Conservation (phyloP, 2,888 invertebrate species). For the Ormyrus pomaceus region DNA sequence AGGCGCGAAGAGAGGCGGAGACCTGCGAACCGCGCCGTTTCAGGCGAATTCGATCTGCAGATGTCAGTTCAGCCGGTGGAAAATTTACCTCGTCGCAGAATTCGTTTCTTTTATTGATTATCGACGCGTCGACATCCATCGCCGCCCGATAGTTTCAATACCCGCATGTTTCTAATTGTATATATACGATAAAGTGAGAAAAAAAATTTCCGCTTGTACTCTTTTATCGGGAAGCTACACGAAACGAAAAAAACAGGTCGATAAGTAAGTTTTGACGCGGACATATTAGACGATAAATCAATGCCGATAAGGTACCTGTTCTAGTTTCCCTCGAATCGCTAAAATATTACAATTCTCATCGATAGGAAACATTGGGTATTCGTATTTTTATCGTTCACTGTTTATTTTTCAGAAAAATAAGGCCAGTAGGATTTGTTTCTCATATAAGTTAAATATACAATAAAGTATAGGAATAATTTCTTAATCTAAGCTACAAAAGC, state of each 20-base stretch:
- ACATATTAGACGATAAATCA: background rate
- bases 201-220: conserved; percentile 17
- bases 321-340: too few species aligned
- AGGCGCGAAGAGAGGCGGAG: background rate
- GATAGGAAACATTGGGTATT: too few species aligned
- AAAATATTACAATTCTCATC: too few species aligned
- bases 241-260: background rate
- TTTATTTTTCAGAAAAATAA: too few species aligned
- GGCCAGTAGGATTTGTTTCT: too few species aligned
- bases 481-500: too few species aligned
- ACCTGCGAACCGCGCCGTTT: background rate
- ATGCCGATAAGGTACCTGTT: background rate
- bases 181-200: background rate
- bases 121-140: background rate
- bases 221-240: background rate
- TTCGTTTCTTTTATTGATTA: background rate
- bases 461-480: too few species aligned
- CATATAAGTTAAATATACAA: too few species aligned
- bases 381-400: too few species aligned
- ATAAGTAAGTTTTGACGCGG: background rate
- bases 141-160: background rate
- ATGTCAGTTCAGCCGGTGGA: conserved; percentile 16
- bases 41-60: conserved; percentile 13
- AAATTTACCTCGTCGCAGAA: background rate
- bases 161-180: conserved; percentile 5